Evolutionary conservation across 2,113 vertebrate genomes (phyloP).

Genomic region (Notothenia coriiceps): DNA sequence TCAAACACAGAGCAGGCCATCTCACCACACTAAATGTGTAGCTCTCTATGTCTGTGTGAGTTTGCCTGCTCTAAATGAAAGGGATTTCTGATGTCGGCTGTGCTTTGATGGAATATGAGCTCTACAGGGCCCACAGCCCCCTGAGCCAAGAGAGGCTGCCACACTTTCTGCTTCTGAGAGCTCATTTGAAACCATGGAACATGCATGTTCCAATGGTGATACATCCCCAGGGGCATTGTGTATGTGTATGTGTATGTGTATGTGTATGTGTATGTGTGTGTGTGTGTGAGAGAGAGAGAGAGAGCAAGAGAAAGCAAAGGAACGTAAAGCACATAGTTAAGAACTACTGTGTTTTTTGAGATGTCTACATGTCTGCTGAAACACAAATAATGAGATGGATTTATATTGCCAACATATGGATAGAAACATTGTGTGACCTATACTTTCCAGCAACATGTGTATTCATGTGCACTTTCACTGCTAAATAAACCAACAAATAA

Average conservation of each 20-base stretch:
- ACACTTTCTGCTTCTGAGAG: constrained; percentile 57
- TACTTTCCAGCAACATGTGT: no score
- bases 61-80: constrained; percentile 56
- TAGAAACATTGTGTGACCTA: background rate
- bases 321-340: constrained; percentile 27
- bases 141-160: constrained; percentile 42
- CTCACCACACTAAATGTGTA: constrained; percentile 23
- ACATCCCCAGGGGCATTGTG: constrained; percentile 30
- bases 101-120: constrained; percentile 60
- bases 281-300: background rate
- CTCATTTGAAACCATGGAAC: constrained; percentile 64
- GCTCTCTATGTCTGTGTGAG: constrained; percentile 24
- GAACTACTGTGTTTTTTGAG: background rate
- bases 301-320: background rate
- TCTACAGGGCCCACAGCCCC: constrained; percentile 34
- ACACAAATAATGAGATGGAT: background rate
- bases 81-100: constrained; percentile 47
- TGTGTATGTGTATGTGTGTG: background rate
- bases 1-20: constrained; percentile 28
- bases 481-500: background rate
- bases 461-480: no score
- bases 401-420: background rate
- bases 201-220: constrained; percentile 41
- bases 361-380: background rate
- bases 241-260: background rate